phyloP scores from a whole-genome alignment of 2,113 vertebrate genomes.

The Cryptomyrus ogoouensis region DNA sequence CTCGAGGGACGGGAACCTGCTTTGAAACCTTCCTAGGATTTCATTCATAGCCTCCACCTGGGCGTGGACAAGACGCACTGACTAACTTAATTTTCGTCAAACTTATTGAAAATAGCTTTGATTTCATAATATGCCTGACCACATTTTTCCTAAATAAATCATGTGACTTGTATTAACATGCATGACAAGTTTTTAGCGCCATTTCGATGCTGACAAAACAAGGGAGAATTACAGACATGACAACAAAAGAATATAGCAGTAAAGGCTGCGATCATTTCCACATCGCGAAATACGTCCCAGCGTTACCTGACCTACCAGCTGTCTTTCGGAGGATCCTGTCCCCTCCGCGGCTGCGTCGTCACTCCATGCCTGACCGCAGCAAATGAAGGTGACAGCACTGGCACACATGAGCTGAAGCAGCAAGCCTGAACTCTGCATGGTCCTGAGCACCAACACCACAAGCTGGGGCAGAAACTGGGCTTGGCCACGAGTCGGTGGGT shows the following conservation, averaged over 20 bases:
- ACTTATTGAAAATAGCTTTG: neutral
- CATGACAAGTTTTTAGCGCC: neutral
- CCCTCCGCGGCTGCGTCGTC: slow-evolving; percentile 29
- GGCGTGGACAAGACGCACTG: neutral
- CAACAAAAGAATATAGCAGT: neutral
- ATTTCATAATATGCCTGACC: neutral
- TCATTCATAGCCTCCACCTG: slow-evolving; percentile 60
- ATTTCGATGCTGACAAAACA: neutral
- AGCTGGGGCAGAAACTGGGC: neutral
- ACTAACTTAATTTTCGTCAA: neutral
- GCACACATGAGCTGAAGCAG: slow-evolving; percentile 46
- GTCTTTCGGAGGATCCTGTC: slow-evolving; percentile 39
- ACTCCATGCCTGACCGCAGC: slow-evolving; percentile 47
- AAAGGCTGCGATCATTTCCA: neutral
- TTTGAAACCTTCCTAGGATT: slow-evolving; percentile 52
- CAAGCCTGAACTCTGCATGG: slow-evolving; percentile 55
- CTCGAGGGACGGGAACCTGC: slow-evolving; percentile 41
- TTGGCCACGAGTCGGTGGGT: neutral
- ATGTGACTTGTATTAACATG: neutral
- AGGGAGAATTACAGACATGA: neutral
- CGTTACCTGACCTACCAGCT: slow-evolving; percentile 60
- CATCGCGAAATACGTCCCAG: neutral
- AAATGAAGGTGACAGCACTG: slow-evolving; percentile 42
- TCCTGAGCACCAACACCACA: slow-evolving; percentile 25
- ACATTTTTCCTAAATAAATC: neutral